Evolutionary conservation across 2,797 vertebrate species (phyloP).

Genomic region (Phylloscopus collybita): DNA sequence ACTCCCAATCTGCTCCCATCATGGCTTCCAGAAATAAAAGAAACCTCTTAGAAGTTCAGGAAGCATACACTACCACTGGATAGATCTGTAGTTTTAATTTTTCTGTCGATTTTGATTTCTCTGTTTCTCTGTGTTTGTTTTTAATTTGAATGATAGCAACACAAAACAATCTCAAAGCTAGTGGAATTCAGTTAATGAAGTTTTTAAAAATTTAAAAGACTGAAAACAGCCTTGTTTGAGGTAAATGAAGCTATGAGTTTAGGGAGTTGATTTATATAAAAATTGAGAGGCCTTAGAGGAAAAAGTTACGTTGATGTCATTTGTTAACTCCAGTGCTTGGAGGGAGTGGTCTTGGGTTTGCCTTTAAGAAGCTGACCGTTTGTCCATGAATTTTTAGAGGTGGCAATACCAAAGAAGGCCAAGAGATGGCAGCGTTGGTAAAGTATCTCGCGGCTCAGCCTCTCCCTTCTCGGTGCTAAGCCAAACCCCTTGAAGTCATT

Average conservation of each 20-base stretch:
- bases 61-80: not conserved
- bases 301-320: not conserved
- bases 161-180: not conserved
- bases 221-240: not conserved
- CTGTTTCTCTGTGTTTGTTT: not conserved
- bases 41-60: not conserved
- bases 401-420: not conserved
- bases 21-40: not conserved
- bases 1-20: not conserved
- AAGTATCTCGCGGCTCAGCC: not conserved
- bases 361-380: not conserved
- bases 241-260: not conserved
- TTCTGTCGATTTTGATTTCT: not conserved
- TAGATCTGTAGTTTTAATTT: not conserved
- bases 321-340: not conserved
- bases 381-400: not conserved
- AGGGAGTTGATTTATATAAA: not conserved
- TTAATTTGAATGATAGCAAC: not conserved
- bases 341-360: not conserved
- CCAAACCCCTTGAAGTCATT: not conserved
- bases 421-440: constrained; percentile 79
- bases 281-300: not conserved
- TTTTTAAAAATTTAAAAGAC: not conserved
- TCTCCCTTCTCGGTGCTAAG: not conserved
- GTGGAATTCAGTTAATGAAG: not conserved